phyloP scores from a whole-genome alignment of 1,140 invertebrate species.

The Brachystomella parvula region DNA sequence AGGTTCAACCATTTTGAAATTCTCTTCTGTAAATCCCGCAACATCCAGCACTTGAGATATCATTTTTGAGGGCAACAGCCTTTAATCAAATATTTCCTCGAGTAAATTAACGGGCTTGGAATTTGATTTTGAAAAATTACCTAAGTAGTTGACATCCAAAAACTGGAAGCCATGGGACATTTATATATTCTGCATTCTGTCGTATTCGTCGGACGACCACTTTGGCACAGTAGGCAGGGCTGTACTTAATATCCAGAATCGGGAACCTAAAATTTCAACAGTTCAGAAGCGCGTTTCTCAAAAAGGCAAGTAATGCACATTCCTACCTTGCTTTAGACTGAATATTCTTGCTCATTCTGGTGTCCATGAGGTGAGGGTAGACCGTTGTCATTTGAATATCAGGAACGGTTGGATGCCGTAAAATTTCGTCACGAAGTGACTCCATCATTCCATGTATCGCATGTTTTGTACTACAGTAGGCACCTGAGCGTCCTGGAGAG shows the following conservation, averaged over 20 bases:
- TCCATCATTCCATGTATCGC: conserved; percentile 55
- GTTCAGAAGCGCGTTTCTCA: too few relatives aligned
- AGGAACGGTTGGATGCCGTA: conserved; percentile 32
- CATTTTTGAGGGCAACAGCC: not conserved
- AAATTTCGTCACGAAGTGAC: conserved; percentile 60
- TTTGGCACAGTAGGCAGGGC: not conserved
- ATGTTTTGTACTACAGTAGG: conserved; percentile 76
- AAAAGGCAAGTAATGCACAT: not conserved
- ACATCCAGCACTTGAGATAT: not conserved
- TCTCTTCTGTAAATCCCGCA: not conserved
- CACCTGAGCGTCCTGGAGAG: conserved; percentile 65
- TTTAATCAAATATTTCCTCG: not conserved
- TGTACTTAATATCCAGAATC: not conserved
- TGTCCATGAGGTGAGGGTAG: conserved; percentile 74
- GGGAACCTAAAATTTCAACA: too few relatives aligned
- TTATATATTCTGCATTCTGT: not conserved
- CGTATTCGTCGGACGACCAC: not conserved
- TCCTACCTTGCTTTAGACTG: not conserved
- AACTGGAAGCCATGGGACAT: not conserved
- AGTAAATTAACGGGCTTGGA: not conserved
- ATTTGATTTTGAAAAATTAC: not conserved
- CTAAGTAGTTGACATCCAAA: not conserved
- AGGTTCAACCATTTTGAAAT: not conserved
- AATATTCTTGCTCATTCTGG: conserved; percentile 57
- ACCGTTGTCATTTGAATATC: conserved; percentile 65